Evolutionary conservation across 1,140 invertebrate species (phyloP), one percentile per base, ranked within the genome.

Genomic region (Chlorops oryzae): DNA sequence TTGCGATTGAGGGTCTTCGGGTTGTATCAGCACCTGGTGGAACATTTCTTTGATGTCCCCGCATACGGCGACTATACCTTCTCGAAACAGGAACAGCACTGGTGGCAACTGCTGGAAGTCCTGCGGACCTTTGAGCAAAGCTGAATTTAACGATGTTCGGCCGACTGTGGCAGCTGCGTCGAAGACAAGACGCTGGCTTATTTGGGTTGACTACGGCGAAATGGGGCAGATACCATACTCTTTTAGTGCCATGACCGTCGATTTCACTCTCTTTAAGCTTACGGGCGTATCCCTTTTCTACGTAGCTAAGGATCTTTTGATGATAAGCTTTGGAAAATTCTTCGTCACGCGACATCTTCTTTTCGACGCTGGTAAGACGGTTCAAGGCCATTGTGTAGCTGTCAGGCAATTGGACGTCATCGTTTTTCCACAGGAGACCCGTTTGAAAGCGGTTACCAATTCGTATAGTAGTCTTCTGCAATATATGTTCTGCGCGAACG

Each of bases 1-100:
- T 47, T 64, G 58, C 0, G 47, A 48, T 4, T 59, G 20, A 42
- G 47, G 46, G 47, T 70, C 67, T 41, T 56, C 54, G 15, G 48
- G 9, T 1, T 52, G 39, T 2, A 73, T 55, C 45, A 56, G 58
- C 12, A 65, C 35, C 15, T 50, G 59, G 0, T 72, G 35, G 22
- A 74, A n/a, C n/a, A n/a, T n/a, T n/a, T n/a, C n/a, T n/a, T n/a
- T n/a, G n/a, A n/a, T n/a, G n/a, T n/a, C n/a, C n/a, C n/a, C n/a
- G n/a, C n/a, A n/a, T n/a, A n/a, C n/a, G n/a, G n/a, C n/a, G n/a
- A n/a, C n/a, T n/a, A 74, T 70, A 73, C 51, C 39, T 35, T 60
- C 45, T 10, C 70, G 22, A 28, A 72, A 74, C 3, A 58, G 45
- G n/a, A 71, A 54, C 6, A 71, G 23, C 5, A 68, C 59, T 0